These are phyloP conservation scores for Pyrrhosoma nymphula DNA, from an alignment of 2,888 invertebrate species.

Conservation along the genomic window DNA sequence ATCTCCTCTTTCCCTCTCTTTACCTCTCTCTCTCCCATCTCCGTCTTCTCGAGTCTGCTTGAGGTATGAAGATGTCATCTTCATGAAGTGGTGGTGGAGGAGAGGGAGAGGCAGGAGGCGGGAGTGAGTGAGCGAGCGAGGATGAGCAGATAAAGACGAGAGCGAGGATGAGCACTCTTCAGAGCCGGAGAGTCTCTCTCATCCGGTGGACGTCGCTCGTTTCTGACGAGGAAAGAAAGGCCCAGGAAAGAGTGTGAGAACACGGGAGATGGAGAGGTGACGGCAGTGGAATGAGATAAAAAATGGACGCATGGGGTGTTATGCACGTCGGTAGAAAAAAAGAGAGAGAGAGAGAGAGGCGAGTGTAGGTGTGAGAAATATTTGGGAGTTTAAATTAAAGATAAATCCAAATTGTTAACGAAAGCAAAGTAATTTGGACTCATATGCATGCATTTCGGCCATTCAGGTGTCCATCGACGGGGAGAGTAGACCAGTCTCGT, in stretches of 20 bases:
- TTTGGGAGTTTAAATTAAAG: too few species aligned
- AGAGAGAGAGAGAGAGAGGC: not conserved
- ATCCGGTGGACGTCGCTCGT: not conserved
- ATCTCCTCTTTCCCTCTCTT: not conserved
- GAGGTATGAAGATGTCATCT: slow-evolving; percentile 49
- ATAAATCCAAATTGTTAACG: too few species aligned
- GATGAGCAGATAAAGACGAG: not conserved
- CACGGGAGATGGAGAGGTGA: not conserved
- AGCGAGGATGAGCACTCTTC: not conserved
- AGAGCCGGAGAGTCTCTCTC: not conserved
- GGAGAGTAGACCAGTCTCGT: too few species aligned
- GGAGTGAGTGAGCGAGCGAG: not conserved
- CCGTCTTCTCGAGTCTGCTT: not conserved
- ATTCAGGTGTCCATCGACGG: too few species aligned
- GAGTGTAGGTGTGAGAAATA: not conserved
- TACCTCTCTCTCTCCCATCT: not conserved
- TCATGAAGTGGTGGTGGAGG: not conserved
- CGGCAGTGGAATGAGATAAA: not conserved
- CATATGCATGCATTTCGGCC: too few species aligned
- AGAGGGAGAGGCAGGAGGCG: not conserved
- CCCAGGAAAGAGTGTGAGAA: not conserved
- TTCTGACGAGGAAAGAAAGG: not conserved
- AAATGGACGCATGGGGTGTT: not conserved
- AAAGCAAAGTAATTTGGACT: too few species aligned
- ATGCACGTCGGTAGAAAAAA: too few species aligned